These are phyloP conservation scores for Uromys caudimaculatus DNA, from an alignment of 2,797 vertebrate genomes.

Conservation along the genomic window DNA sequence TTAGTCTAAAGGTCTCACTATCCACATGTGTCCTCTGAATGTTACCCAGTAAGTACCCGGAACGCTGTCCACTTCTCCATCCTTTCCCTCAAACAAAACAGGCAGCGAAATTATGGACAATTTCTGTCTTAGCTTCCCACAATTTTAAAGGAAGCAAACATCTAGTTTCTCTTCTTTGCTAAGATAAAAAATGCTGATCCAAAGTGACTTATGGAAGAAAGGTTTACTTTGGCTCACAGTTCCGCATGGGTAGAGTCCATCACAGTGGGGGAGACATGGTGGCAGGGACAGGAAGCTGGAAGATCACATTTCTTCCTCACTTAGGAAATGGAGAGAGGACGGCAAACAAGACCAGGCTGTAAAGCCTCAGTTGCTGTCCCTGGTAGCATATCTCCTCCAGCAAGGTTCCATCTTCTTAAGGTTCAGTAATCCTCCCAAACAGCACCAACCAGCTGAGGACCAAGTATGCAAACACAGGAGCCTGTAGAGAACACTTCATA, in stretches of 20 bases:
- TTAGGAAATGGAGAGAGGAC: neutral
- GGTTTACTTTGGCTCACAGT: neutral
- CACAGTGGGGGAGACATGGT: no score
- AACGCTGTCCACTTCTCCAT: neutral
- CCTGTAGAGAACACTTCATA: neutral
- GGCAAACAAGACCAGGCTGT: neutral
- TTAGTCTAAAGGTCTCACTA: neutral
- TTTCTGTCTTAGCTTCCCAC: slow-evolving; percentile 18
- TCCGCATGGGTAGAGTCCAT: neutral
- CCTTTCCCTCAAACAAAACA: neutral
- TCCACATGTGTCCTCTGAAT: neutral
- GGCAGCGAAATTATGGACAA: neutral
- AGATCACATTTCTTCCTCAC: neutral
- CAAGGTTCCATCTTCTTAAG: neutral
- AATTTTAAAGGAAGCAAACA: slow-evolving; percentile 64
- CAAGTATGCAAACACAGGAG: no score
- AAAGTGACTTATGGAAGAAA: neutral
- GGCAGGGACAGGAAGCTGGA: neutral
- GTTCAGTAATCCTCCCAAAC: neutral
- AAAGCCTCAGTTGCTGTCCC: neutral
- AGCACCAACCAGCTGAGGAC: neutral
- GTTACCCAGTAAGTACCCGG: neutral
- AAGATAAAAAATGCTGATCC: neutral
- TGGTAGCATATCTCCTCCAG: neutral
- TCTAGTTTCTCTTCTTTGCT: neutral